Percentiles rank a stretch among this genome's conserved stretches.
Evolutionary conservation across 2,113 vertebrate species (phyloP).

Genomic region (mouse (Mus musculus)): GRCm39 chr4:103037501-103038000

Average conservation of each 20-base stretch:
- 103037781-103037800: neutral
- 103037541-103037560: neutral
- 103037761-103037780: neutral
- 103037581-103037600: constrained; percentile 6
- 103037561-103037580: neutral
- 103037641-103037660: neutral
- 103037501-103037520: neutral
- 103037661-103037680: neutral
- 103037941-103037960: neutral
- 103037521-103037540: neutral
- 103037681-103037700: neutral
- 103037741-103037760: neutral
- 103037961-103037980: neutral
- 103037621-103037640: neutral
- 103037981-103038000: neutral
- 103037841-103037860: neutral
- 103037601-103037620: neutral
- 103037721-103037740: neutral
- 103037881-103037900: neutral
- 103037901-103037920: neutral
- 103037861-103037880: neutral
- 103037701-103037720: neutral
- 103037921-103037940: neutral
- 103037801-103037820: neutral
- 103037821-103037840: neutral